Conservation (phyloP, 2,797 vertebrate genomes). For the Pseudocheirus occidentalis region DNA sequence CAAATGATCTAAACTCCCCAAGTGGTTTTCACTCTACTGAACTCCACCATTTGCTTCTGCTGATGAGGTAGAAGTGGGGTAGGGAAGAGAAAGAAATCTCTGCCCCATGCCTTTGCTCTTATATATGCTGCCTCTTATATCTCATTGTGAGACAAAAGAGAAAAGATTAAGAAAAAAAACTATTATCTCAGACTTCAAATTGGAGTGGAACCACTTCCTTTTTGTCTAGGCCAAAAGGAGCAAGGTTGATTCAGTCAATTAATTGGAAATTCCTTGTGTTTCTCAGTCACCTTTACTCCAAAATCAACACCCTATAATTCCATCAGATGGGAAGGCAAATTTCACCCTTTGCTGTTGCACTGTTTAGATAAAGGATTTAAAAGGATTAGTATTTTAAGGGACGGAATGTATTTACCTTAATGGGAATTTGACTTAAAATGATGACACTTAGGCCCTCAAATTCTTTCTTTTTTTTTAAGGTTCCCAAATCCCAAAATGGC, state of each 20-base stretch:
- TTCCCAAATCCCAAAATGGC: not conserved
- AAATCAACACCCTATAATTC: not conserved
- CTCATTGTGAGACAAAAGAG: not conserved
- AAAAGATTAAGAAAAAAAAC: not conserved
- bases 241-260: not conserved
- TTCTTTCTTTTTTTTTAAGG: not conserved
- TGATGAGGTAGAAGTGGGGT: not conserved
- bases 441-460: not conserved
- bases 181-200: not conserved
- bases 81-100: not conserved
- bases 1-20: not conserved
- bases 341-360: not conserved
- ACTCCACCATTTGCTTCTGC: not conserved
- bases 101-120: not conserved
- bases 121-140: not conserved
- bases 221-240: not conserved
- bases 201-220: not conserved
- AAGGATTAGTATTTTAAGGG: constrained; percentile 7
- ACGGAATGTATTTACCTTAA: not conserved
- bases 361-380: not conserved
- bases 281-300: not conserved
- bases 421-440: not conserved
- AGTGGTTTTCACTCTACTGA: not conserved
- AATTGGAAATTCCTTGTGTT: not conserved
- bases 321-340: not conserved